These are phyloP conservation scores for Psephotus haematonotus DNA, from an alignment of 2,113 vertebrate genomes.

Conservation along the genomic window DNA sequence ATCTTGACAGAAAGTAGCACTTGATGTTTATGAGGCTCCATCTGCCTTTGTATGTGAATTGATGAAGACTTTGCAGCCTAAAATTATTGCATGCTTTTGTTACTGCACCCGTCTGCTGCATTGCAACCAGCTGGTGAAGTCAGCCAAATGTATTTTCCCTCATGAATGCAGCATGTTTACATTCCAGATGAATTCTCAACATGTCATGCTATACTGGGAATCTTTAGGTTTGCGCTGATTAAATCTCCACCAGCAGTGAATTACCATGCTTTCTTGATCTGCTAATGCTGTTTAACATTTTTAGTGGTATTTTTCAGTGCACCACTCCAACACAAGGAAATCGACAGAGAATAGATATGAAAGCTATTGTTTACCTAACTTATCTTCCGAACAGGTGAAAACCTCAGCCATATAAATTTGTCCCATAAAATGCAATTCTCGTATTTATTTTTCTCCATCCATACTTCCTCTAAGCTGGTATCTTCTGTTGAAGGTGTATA, in stretches of 20 bases:
- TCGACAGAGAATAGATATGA: neutral
- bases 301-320: neutral
- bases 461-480: neutral
- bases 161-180: neutral
- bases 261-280: neutral
- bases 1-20: neutral
- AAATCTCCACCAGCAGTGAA: neutral
- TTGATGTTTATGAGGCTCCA: neutral
- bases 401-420: neutral
- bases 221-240: neutral
- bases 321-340: neutral
- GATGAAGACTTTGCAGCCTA: neutral
- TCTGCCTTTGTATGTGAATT: neutral
- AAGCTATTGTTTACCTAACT: neutral
- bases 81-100: neutral
- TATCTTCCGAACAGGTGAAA: neutral
- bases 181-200: neutral
- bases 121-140: neutral
- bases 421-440: neutral
- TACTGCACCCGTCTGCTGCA: neutral
- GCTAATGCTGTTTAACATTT: neutral
- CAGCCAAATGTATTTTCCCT: neutral
- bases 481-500: neutral
- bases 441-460: neutral
- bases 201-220: neutral